Evolutionary conservation across 2,888 invertebrate species (phyloP).

Genomic region (Andrena fulva): DNA sequence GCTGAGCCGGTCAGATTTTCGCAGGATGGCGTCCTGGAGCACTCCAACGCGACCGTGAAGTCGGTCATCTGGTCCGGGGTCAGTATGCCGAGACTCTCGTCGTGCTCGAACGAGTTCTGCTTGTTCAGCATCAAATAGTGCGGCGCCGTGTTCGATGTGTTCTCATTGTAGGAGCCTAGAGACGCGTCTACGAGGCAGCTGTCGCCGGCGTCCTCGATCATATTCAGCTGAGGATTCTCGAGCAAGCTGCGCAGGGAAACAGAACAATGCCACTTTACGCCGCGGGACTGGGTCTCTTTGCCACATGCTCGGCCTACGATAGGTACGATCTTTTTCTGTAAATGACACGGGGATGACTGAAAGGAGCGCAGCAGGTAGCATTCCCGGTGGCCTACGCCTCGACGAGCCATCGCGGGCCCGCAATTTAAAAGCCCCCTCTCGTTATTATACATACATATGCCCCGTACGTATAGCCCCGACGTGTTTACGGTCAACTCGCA

Average conservation of each 20-base stretch:
- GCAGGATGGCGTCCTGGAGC: slow-evolving; percentile 88
- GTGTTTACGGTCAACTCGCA: not conserved
- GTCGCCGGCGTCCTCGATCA: slow-evolving; percentile 77
- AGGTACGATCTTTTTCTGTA: not conserved
- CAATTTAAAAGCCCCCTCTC: not conserved
- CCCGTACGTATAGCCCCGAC: no score
- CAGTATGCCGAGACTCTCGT: slow-evolving; percentile 94
- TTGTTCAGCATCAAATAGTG: slow-evolving; percentile 86
- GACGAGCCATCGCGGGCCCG: not conserved
- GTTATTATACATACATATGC: not conserved
- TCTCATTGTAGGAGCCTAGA: slow-evolving; percentile 55
- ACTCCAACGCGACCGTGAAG: slow-evolving; percentile 87
- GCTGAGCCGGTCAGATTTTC: slow-evolving; percentile 86
- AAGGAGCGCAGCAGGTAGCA: slow-evolving; percentile 4
- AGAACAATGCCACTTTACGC: slow-evolving; percentile 4
- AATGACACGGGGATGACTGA: not conserved
- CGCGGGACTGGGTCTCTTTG: not conserved
- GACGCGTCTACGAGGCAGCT: slow-evolving; percentile 73
- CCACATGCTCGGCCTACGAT: not conserved
- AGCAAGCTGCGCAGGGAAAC: slow-evolving; percentile 66
- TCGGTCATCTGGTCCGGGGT: slow-evolving; percentile 95
- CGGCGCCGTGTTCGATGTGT: slow-evolving; percentile 63
- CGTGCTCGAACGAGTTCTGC: slow-evolving; percentile 92
- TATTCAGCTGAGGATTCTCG: slow-evolving; percentile 75
- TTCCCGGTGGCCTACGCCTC: not conserved